Percentiles rank a stretch among this genome's conserved stretches.
phyloP scores from a whole-genome alignment of 2,113 vertebrate species.

The Charina bottae region DNA sequence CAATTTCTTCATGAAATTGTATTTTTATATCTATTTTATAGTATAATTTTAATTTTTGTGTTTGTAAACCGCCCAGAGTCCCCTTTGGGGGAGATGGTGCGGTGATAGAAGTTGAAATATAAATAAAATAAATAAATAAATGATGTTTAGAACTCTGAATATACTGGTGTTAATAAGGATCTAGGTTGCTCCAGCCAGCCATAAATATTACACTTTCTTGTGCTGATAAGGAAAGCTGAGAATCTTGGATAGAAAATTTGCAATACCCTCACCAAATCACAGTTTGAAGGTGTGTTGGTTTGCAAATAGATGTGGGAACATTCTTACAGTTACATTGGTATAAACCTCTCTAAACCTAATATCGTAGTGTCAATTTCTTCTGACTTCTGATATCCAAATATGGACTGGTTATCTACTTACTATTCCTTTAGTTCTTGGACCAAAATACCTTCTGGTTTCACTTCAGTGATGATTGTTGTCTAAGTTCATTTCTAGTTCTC shows the following conservation, averaged over 20 bases:
- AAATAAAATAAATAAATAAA: no score
- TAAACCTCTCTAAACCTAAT: neutral
- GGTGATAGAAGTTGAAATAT: no score
- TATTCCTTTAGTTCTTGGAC: neutral
- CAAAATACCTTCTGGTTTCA: neutral
- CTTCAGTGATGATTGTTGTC: neutral
- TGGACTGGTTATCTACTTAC: neutral
- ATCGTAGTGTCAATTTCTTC: neutral
- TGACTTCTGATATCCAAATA: neutral
- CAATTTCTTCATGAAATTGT: neutral
- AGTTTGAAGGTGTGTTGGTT: neutral
- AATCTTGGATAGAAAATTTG: neutral
- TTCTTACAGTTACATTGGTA: neutral
- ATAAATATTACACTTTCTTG: neutral
- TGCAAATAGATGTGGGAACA: neutral
- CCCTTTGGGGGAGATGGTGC: no score
- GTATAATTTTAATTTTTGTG: no score
- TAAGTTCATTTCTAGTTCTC: neutral
- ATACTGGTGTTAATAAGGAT: neutral
- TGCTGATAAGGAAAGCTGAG: neutral
- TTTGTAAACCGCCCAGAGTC: no score
- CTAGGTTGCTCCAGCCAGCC: neutral
- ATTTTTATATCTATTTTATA: no score
- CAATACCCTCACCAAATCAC: neutral
- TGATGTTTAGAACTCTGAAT: neutral